Conservation (phyloP, 2,888 invertebrate genomes). For the Pycnomerus fuliginosus region DNA sequence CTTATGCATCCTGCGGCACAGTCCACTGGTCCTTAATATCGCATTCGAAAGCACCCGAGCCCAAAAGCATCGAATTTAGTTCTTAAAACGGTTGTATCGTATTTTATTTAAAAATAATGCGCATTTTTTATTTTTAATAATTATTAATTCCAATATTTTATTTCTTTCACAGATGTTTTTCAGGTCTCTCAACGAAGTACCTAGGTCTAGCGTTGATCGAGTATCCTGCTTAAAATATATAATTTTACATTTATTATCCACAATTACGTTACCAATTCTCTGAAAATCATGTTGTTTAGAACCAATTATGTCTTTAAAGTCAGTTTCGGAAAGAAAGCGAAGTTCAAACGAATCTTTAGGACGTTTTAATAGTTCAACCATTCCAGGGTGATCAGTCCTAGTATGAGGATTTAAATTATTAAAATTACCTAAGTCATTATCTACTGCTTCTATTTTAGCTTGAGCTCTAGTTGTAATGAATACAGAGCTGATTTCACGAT, state of each 20-base stretch:
- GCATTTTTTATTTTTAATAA: conserved; percentile 19
- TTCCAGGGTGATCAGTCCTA: background rate
- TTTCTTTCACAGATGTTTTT: conserved; percentile 7
- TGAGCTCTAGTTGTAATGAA: background rate
- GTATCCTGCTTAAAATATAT: conserved; percentile 7
- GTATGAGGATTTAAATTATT: background rate
- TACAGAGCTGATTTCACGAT: background rate
- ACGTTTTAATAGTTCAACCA: background rate
- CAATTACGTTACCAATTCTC: no score
- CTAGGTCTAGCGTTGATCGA: conserved; percentile 13
- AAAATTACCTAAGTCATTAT: background rate
- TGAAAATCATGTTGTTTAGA: no score
- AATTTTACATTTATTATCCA: no score
- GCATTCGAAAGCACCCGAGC: no score
- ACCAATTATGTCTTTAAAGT: no score
- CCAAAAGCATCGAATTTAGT: no score
- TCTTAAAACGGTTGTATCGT: no score
- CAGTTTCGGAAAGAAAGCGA: background rate
- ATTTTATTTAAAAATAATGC: conserved; percentile 13
- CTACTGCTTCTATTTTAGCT: background rate
- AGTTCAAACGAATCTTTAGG: background rate
- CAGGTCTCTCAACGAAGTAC: conserved; percentile 17
- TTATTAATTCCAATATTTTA: conserved; percentile 11
- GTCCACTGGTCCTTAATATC: no score
- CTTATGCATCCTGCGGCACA: no score